A percentile compares a stretch with the other conserved stretches of the same genome.
phyloP scores from a whole-genome alignment of 2,888 invertebrate genomes.

The Amphimallon solstitiale region DNA sequence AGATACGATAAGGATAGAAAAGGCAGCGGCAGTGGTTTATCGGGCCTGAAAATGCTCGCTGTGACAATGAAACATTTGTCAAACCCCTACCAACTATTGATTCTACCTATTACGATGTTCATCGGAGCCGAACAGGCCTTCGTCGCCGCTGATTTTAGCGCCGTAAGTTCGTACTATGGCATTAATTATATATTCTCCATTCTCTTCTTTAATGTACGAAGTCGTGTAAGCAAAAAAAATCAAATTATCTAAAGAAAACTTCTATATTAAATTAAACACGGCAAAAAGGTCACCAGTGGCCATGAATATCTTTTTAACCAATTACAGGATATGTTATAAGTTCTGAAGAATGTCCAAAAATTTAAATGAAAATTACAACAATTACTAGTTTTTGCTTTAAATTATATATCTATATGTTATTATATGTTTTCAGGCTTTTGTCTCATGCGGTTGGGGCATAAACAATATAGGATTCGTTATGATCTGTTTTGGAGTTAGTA shows the following conservation, averaged over 20 bases:
- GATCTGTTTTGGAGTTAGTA: conserved; percentile 91
- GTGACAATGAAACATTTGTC: conserved; percentile 82
- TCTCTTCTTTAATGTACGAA: background rate
- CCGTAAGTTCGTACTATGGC: conserved; percentile 65
- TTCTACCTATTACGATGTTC: conserved; percentile 91
- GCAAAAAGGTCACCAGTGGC: too few relatives aligned
- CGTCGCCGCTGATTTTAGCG: conserved; percentile 84
- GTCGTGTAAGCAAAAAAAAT: too few relatives aligned
- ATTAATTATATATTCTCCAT: background rate
- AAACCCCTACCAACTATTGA: conserved; percentile 82
- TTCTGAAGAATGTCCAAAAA: too few relatives aligned
- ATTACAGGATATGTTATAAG: too few relatives aligned
- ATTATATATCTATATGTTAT: background rate
- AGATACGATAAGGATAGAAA: conserved; percentile 71
- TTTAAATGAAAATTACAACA: too few relatives aligned
- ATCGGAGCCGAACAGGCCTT: conserved; percentile 95
- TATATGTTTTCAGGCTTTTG: conserved; percentile 73
- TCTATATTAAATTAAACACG: too few relatives aligned
- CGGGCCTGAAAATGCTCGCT: conserved; percentile 74
- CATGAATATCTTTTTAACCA: too few relatives aligned
- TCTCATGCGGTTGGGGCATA: conserved; percentile 89
- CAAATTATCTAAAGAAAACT: too few relatives aligned
- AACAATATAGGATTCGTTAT: conserved; percentile 92
- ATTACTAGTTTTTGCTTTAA: background rate
- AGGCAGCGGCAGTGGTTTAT: conserved; percentile 70